A percentile compares a stretch with the other conserved stretches of the same genome.
These are phyloP conservation scores for Leucoraja erinaceus DNA, from an alignment of 2,113 vertebrate genomes.

Conservation along the genomic window DNA sequence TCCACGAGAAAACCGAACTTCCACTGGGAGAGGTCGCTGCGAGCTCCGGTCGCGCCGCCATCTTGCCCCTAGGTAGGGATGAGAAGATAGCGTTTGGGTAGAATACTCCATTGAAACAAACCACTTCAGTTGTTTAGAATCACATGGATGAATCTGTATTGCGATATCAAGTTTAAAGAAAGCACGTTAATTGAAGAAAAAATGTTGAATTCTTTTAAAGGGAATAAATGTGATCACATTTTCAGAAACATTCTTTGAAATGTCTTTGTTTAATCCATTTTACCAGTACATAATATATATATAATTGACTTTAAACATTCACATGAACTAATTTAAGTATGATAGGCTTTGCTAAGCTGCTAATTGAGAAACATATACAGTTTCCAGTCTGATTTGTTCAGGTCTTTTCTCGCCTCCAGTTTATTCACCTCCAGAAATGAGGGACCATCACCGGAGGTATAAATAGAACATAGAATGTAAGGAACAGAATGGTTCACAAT, in stretches of 20 bases:
- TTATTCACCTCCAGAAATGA: too few species aligned
- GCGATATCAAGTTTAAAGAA: slow-evolving; percentile 8
- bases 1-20: too few species aligned
- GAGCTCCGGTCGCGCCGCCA: too few species aligned
- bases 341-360: background rate
- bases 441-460: too few species aligned
- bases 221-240: slow-evolving; percentile 5
- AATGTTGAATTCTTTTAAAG: slow-evolving; percentile 14
- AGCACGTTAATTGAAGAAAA: slow-evolving; percentile 21
- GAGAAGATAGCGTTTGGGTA: slow-evolving; percentile 18
- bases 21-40: too few species aligned
- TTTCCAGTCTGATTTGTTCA: too few species aligned
- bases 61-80: too few species aligned
- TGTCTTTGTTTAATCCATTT: slow-evolving; percentile 16
- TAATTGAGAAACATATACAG: background rate
- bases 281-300: background rate
- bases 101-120: slow-evolving; percentile 29
- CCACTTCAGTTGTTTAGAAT: background rate
- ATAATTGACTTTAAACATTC: background rate
- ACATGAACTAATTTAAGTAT: background rate
- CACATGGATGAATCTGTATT: background rate
- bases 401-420: too few species aligned
- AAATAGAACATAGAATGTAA: too few species aligned
- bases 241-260: background rate
- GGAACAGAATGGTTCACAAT: too few species aligned